A percentile compares a stretch with the other conserved stretches of the same genome.
These are phyloP conservation scores for Dicranocentrus wangi DNA, from an alignment of 2,888 invertebrate species.

Conservation along the genomic window DNA sequence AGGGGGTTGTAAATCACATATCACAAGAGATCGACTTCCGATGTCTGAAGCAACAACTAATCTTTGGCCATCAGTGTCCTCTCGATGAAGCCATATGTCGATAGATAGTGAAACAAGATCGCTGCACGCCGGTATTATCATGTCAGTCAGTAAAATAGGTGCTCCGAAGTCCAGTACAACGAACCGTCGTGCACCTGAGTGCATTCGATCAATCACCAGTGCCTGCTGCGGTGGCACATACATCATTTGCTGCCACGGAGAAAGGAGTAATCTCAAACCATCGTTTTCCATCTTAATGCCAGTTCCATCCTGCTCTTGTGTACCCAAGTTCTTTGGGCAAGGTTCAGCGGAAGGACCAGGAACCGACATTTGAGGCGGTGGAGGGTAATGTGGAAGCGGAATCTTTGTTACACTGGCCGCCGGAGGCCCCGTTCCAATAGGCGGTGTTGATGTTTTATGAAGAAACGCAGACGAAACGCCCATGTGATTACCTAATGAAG, in stretches of 20 bases:
- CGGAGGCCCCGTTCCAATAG: not conserved
- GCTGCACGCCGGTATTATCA: slow-evolving; percentile 86
- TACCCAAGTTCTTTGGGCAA: not conserved
- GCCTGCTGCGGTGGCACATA: slow-evolving; percentile 87
- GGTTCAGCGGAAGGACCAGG: not conserved
- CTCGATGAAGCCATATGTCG: slow-evolving; percentile 91
- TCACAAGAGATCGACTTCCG: slow-evolving; percentile 86
- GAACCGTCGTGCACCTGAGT: slow-evolving; percentile 92
- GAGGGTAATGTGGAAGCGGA: not conserved
- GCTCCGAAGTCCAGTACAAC: slow-evolving; percentile 94
- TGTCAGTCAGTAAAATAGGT: slow-evolving; percentile 88
- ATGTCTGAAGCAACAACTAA: slow-evolving; percentile 91
- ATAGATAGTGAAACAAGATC: slow-evolving; percentile 82
- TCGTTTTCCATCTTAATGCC: slow-evolving; percentile 60
- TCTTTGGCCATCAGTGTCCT: slow-evolving; percentile 86
- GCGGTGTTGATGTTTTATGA: slow-evolving; percentile 26
- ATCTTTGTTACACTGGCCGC: slow-evolving; percentile 9
- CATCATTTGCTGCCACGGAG: slow-evolving; percentile 86
- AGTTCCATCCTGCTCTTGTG: not conserved
- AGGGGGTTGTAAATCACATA: slow-evolving; percentile 92
- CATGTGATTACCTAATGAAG: slow-evolving; percentile 18
- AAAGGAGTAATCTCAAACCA: slow-evolving; percentile 73
- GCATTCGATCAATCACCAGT: slow-evolving; percentile 90
- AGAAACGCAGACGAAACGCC: slow-evolving; percentile 44
- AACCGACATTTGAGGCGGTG: not conserved